These are phyloP conservation scores for Apodemia arnacis DNA, from an alignment of 2,888 invertebrate genomes.

Conservation along the genomic window DNA sequence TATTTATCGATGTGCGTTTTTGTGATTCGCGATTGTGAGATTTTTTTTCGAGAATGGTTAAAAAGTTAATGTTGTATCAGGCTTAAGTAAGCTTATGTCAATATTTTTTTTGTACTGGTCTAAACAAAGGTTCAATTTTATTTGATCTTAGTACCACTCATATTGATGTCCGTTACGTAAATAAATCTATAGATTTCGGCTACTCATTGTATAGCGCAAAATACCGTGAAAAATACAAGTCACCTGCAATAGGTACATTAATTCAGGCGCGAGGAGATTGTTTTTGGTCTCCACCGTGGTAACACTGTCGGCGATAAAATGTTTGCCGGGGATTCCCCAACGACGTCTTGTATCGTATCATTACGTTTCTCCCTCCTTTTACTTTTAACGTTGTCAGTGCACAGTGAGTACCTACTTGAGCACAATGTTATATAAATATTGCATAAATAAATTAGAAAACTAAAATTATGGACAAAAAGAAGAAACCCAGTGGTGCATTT, in stretches of 20 bases:
- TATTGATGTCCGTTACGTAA: not conserved
- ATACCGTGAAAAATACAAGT: not conserved
- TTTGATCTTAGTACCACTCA: not conserved
- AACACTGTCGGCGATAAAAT: not conserved
- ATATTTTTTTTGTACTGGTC: too few relatives aligned
- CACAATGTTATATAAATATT: not conserved
- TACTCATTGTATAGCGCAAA: not conserved
- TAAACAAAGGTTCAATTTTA: not conserved
- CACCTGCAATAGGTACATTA: not conserved
- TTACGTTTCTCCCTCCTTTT: not conserved
- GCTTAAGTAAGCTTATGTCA: too few relatives aligned
- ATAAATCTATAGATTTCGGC: conserved; percentile 4
- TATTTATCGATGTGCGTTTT: too few relatives aligned
- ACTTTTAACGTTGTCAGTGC: not conserved
- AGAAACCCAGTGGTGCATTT: conserved; percentile 33
- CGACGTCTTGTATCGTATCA: not conserved
- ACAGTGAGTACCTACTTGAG: too few relatives aligned
- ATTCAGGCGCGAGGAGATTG: not conserved
- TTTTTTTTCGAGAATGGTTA: too few relatives aligned
- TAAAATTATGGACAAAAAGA: conserved; percentile 21
- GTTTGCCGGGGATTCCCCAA: too few relatives aligned
- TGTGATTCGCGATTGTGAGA: too few relatives aligned
- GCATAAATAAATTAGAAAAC: conserved; percentile 6
- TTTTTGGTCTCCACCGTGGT: not conserved
- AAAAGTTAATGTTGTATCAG: too few relatives aligned